These are phyloP conservation scores for Psilopogon haemacephalus DNA, from an alignment of 2,113 vertebrate genomes.

Conservation along the genomic window DNA sequence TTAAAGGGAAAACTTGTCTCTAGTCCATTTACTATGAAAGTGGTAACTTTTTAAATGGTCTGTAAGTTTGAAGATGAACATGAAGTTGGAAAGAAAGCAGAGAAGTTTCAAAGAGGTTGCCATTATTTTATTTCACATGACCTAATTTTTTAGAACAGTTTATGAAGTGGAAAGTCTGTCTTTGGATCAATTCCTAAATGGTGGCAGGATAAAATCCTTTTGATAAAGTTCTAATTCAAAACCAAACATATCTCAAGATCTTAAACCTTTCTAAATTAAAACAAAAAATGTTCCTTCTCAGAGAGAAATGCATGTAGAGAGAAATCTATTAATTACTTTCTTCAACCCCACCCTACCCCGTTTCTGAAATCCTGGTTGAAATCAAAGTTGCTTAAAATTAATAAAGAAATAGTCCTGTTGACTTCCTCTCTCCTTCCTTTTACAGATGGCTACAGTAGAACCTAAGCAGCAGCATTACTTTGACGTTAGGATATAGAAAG, in stretches of 20 bases:
- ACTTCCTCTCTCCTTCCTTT: background rate
- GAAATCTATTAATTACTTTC: background rate
- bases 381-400: background rate
- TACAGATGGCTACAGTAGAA: background rate
- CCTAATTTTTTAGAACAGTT: background rate
- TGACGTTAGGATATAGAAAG: slow-evolving; percentile 2
- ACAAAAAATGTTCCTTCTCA: background rate
- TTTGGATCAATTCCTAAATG: background rate
- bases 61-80: background rate
- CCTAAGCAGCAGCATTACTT: background rate
- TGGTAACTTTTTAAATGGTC: background rate
- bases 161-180: background rate
- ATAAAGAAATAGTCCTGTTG: background rate
- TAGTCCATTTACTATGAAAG: background rate
- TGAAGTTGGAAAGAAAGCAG: background rate
- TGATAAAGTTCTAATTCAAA: background rate
- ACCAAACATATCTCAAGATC: background rate
- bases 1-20: background rate
- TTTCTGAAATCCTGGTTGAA: background rate
- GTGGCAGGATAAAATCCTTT: background rate
- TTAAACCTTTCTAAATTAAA: background rate
- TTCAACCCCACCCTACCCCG: no score
- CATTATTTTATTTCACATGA: background rate
- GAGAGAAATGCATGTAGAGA: background rate
- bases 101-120: background rate